Evolutionary conservation across 2,113 vertebrate genomes (phyloP).

Genomic region (Rissa tridactyla): DNA sequence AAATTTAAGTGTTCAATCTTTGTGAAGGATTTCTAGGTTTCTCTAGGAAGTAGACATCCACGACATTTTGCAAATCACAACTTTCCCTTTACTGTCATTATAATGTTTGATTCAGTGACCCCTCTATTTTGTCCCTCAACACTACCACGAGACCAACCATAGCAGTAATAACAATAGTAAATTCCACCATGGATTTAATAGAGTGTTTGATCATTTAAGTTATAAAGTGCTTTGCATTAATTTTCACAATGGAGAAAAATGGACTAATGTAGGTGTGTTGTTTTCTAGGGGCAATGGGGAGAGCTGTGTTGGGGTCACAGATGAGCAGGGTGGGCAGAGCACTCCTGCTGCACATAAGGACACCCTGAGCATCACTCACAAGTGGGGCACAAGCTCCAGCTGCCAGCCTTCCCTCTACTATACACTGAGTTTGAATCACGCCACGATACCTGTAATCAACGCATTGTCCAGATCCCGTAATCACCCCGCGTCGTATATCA

Average conservation of each 20-base stretch:
- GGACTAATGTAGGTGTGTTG: not conserved
- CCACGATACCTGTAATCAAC: not conserved
- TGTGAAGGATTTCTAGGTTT: not conserved
- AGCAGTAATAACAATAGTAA: not conserved
- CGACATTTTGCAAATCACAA: not conserved
- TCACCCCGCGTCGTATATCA: not conserved
- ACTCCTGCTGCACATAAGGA: not conserved
- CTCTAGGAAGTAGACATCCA: not conserved
- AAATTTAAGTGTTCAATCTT: not conserved
- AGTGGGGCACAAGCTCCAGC: not conserved
- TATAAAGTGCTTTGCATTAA: not conserved
- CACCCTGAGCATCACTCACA: not conserved
- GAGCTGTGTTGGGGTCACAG: not conserved
- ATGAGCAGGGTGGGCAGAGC: not conserved
- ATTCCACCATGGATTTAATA: accelerated
- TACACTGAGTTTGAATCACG: not conserved
- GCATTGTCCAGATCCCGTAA: not conserved
- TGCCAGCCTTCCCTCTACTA: not conserved
- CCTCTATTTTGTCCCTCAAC: not conserved
- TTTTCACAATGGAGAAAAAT: not conserved
- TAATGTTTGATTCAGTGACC: not conserved
- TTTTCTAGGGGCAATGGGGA: not conserved
- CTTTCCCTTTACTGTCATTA: not conserved
- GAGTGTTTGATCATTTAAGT: not conserved
- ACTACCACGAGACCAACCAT: not conserved